phyloP scores from a whole-genome alignment of 2,888 invertebrate genomes.

The Ophion slaviceki region DNA sequence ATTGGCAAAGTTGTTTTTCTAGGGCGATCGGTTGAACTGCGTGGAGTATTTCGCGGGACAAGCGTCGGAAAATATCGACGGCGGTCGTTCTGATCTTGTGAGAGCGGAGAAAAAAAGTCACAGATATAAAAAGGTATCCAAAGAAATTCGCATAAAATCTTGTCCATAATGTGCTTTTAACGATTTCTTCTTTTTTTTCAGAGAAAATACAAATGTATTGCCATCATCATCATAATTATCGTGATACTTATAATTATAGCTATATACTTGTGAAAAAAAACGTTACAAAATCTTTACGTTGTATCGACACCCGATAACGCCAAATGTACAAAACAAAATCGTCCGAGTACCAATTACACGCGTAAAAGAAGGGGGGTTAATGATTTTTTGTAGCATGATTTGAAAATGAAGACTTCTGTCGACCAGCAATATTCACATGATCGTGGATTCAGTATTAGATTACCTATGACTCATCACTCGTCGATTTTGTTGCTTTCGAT shows the following conservation, averaged over 20 bases:
- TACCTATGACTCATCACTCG: constrained; percentile 1
- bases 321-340: constrained; percentile 5
- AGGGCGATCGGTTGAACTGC: constrained; percentile 88
- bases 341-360: background rate
- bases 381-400: background rate
- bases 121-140: constrained; percentile 85
- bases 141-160: background rate
- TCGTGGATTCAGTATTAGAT: background rate
- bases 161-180: constrained; percentile 1
- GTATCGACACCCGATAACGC: background rate
- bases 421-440: no score
- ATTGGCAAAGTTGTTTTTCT: constrained; percentile 70
- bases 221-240: constrained; percentile 77
- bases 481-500: constrained; percentile 22
- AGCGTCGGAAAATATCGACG: constrained; percentile 86
- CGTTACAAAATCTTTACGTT: constrained; percentile 32
- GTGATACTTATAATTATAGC: constrained; percentile 78
- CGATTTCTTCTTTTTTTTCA: constrained; percentile 76
- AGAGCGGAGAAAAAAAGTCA: constrained; percentile 84
- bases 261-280: constrained; percentile 72
- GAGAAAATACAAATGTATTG: constrained; percentile 82
- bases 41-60: constrained; percentile 88
- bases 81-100: constrained; percentile 85
- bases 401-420: no score
- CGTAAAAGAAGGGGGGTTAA: no score